Evolutionary conservation across 1,140 invertebrate species (phyloP).

Genomic region (Aphidius gifuensis): DNA sequence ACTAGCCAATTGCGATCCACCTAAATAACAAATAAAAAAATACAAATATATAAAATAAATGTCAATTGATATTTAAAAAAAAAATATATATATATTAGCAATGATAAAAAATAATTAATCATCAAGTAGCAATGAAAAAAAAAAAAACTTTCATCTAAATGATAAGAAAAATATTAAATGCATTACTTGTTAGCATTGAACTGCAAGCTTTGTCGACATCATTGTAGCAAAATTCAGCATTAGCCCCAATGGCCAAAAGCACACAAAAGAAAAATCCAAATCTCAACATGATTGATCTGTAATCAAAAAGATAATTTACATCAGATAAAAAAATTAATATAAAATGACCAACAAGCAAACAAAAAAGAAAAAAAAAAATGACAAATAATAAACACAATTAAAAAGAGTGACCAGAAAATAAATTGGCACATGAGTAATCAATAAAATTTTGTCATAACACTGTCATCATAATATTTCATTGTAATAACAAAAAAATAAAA

Average conservation of each 20-base stretch:
- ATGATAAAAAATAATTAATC: neutral
- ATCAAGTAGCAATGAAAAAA: conserved; percentile 20
- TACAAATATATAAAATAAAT: neutral
- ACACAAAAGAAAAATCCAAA: conserved; percentile 52
- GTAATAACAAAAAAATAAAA: too few species aligned
- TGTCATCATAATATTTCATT: too few species aligned
- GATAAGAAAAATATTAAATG: conserved; percentile 20
- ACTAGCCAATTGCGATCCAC: conserved; percentile 40
- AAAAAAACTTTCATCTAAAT: conserved; percentile 11
- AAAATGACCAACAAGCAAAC: neutral
- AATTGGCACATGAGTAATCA: too few species aligned
- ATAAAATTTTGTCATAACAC: too few species aligned
- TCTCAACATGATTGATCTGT: conserved; percentile 48
- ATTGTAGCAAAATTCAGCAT: conserved; percentile 62
- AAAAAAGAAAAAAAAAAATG: too few species aligned
- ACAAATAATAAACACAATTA: too few species aligned
- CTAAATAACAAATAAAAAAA: conserved; percentile 29
- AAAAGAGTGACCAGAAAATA: too few species aligned
- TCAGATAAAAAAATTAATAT: neutral
- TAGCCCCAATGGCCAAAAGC: conserved; percentile 46
- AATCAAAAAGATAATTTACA: conserved; percentile 6
- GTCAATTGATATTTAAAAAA: too few species aligned
- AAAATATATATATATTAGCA: neutral
- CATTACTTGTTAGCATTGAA: conserved; percentile 42
- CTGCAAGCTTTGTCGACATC: conserved; percentile 61